Evolutionary conservation across 2,113 vertebrate genomes (phyloP).

Genomic region (Gopherus flavomarginatus): DNA sequence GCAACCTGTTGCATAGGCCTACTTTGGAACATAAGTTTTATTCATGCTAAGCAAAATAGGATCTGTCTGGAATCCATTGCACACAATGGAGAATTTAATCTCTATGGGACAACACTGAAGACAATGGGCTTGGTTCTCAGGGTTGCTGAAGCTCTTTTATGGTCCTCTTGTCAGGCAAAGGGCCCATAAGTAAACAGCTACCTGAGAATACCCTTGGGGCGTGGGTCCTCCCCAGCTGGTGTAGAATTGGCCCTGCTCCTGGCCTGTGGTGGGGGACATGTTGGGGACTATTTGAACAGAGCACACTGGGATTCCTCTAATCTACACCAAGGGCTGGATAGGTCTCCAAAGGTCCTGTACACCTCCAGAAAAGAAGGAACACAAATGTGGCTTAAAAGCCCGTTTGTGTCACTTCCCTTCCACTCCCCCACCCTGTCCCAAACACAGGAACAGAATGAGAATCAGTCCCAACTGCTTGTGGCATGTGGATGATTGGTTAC

Average conservation of each 20-base stretch:
- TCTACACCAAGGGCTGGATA: background rate
- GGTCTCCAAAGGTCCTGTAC: background rate
- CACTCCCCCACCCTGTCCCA: background rate
- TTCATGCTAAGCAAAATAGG: background rate
- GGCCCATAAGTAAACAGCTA: background rate
- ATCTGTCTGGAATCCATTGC: background rate
- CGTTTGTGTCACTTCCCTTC: background rate
- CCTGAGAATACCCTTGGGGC: background rate
- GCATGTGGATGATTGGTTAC: background rate
- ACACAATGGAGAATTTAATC: background rate
- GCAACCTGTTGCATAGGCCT: background rate
- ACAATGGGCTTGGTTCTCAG: background rate
- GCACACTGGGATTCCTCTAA: background rate
- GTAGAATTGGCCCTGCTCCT: background rate
- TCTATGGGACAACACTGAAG: background rate
- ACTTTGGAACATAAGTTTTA: background rate
- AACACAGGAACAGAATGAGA: background rate
- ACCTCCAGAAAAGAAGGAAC: background rate
- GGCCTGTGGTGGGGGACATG: background rate
- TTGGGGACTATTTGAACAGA: background rate
- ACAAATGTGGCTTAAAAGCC: background rate
- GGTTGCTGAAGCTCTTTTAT: background rate
- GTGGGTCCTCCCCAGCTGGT: background rate
- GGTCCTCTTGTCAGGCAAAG: background rate
- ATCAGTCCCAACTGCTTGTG: background rate